phyloP scores from a whole-genome alignment of 1,140 invertebrate genomes.

The Drosophila kikkawai region DNA sequence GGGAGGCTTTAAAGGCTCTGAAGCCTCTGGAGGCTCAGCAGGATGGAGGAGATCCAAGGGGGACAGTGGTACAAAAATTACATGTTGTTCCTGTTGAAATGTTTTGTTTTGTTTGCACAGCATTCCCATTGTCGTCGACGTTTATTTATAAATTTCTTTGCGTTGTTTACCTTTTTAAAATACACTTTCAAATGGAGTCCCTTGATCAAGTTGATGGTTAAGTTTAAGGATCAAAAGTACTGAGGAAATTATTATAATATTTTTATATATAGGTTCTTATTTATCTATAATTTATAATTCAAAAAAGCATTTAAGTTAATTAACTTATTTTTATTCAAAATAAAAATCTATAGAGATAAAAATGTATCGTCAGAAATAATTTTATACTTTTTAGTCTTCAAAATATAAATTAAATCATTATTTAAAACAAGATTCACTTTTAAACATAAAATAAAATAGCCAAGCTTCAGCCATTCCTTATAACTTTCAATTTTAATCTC shows the following conservation, averaged over 20 bases:
- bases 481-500: neutral
- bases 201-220: neutral
- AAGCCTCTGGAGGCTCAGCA: slow-evolving; percentile 9
- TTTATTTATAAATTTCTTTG: slow-evolving; percentile 75
- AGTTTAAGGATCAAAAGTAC: too few relatives aligned
- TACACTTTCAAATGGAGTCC: slow-evolving; percentile 23
- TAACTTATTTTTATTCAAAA: neutral
- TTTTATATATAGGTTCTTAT: neutral
- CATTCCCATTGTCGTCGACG: slow-evolving; percentile 78
- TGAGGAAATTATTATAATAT: neutral
- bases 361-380: too few relatives aligned
- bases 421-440: too few relatives aligned
- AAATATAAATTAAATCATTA: too few relatives aligned
- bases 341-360: neutral
- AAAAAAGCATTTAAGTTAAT: neutral
- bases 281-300: neutral
- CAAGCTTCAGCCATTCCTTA: neutral
- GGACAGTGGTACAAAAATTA: slow-evolving; percentile 71
- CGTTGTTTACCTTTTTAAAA: slow-evolving; percentile 41
- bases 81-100: slow-evolving; percentile 83
- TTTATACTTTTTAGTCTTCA: too few relatives aligned
- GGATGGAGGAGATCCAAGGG: slow-evolving; percentile 12
- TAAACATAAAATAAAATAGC: neutral
- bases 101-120: slow-evolving; percentile 69
- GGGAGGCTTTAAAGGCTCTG: slow-evolving; percentile 38